These are phyloP conservation scores for Paramormyrops kingsleyae DNA, from an alignment of 2,113 vertebrate genomes.

Conservation along the genomic window DNA sequence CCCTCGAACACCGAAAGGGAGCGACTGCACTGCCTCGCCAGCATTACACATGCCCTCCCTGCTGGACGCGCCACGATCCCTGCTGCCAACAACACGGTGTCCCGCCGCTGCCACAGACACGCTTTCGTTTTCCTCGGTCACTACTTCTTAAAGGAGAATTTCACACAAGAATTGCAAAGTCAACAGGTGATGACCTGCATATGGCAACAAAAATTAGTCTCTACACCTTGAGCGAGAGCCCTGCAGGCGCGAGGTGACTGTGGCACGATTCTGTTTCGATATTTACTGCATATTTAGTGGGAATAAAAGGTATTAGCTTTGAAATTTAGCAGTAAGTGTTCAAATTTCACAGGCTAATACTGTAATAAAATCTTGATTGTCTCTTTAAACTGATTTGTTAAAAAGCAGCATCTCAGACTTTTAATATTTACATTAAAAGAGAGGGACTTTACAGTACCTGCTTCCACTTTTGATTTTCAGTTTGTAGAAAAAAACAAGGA, in stretches of 20 bases:
- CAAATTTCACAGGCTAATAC: not conserved
- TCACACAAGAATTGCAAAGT: not conserved
- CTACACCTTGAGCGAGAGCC: not conserved
- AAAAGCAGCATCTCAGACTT: not conserved
- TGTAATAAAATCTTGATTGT: not conserved
- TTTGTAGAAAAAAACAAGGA: not conserved
- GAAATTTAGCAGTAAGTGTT: not conserved
- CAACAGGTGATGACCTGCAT: not conserved
- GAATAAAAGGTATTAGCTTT: not conserved
- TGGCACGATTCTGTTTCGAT: not conserved
- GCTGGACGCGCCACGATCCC: not conserved
- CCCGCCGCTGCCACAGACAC: not conserved
- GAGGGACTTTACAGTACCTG: not conserved
- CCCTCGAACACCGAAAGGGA: not conserved
- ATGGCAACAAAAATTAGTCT: too few species aligned
- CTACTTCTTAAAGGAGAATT: not conserved
- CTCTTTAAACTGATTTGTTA: not conserved
- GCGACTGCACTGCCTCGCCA: not conserved
- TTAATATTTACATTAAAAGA: not conserved
- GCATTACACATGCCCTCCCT: not conserved
- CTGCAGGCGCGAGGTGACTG: not conserved
- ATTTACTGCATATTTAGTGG: not conserved
- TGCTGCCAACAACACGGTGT: not conserved
- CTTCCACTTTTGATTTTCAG: not conserved
- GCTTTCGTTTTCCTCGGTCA: not conserved